Evolutionary conservation across 2,888 invertebrate species (phyloP).

Genomic region (Oscheius onirici): DNA sequence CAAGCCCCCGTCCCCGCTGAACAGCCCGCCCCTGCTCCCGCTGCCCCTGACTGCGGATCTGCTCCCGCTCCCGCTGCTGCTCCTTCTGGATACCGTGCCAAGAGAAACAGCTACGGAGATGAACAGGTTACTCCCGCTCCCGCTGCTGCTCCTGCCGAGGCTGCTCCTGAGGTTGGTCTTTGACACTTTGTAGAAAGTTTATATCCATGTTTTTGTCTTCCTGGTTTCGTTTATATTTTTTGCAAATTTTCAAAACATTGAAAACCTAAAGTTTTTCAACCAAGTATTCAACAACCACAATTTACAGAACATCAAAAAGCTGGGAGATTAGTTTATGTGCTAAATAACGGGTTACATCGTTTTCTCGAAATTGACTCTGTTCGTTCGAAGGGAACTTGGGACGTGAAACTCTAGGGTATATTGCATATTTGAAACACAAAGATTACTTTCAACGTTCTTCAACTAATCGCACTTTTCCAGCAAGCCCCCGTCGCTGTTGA

Average conservation of each 20-base stretch:
- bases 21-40: slow-evolving; percentile 9
- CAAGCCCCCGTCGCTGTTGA: slow-evolving; percentile 39
- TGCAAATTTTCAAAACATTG: too few relatives aligned
- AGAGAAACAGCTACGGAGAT: slow-evolving; percentile 42
- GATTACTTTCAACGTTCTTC: too few relatives aligned
- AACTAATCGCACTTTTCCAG: neutral
- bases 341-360: too few relatives aligned
- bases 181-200: neutral
- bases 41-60: slow-evolving; percentile 1
- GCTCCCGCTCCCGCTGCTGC: slow-evolving; percentile 32
- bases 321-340: too few relatives aligned
- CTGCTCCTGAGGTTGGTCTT: neutral
- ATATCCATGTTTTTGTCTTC: too few relatives aligned
- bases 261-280: too few relatives aligned
- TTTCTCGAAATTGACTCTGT: too few relatives aligned
- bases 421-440: neutral
- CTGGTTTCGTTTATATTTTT: too few relatives aligned
- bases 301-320: too few relatives aligned
- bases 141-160: neutral
- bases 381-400: too few relatives aligned
- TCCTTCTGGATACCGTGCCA: slow-evolving; percentile 17
- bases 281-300: too few relatives aligned
- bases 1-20: slow-evolving; percentile 40
- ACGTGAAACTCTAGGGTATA: too few relatives aligned
- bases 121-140: slow-evolving; percentile 27